Conservation (phyloP, 1,140 invertebrate genomes). For the Aphaenogaster floridana region DNA sequence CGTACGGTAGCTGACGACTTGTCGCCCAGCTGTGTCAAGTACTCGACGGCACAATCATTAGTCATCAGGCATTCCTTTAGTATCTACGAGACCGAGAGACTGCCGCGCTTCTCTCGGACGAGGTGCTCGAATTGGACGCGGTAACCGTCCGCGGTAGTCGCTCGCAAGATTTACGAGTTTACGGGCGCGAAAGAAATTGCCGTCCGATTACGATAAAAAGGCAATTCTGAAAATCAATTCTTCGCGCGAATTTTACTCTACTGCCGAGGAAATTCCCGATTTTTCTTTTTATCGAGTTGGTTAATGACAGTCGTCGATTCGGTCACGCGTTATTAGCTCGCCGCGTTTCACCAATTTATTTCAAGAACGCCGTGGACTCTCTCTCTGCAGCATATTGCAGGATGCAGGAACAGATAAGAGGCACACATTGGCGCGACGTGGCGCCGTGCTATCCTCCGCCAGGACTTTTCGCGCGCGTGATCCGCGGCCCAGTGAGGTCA, state of each 20-base stretch:
- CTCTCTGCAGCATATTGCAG: neutral
- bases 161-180: neutral
- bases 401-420: conserved; percentile 30
- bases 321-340: neutral
- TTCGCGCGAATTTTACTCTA: neutral
- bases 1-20: conserved; percentile 52
- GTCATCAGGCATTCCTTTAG: conserved; percentile 56
- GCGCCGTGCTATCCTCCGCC: conserved; percentile 42
- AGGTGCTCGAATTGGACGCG: conserved; percentile 34
- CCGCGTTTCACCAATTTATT: conserved; percentile 38
- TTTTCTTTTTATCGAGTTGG: neutral
- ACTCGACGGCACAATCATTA: conserved; percentile 57
- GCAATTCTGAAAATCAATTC: neutral
- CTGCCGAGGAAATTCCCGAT: neutral
- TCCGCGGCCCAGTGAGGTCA: conserved; percentile 59
- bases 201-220: neutral
- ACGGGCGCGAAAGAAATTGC: neutral
- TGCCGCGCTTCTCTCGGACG: conserved; percentile 3
- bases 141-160: conserved; percentile 15
- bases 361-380: conserved; percentile 17
- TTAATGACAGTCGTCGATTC: neutral
- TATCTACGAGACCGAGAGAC: conserved; percentile 24
- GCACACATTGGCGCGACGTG: conserved; percentile 29
- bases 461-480: conserved; percentile 37
- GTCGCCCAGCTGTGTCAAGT: conserved; percentile 59